Evolutionary conservation across 2,888 invertebrate species (phyloP).

Genomic region (Melinaea marsaeus): DNA sequence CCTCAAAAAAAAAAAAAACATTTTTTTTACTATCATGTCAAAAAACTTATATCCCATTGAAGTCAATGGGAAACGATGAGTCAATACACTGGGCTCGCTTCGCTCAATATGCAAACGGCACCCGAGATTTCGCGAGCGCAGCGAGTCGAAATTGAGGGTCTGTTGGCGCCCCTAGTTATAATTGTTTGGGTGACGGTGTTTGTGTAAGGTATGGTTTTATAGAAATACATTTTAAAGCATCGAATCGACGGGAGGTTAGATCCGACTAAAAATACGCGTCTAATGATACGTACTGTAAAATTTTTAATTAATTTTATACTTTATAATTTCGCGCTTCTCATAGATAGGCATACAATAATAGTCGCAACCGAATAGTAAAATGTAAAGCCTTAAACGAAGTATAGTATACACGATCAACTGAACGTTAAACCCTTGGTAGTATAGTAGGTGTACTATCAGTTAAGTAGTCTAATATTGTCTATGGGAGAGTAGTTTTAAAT

Average conservation of each 20-base stretch:
- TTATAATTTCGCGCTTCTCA: conserved; percentile 5
- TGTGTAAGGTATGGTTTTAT: conserved; percentile 5
- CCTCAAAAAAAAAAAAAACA: too few species aligned
- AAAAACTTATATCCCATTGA: too few species aligned
- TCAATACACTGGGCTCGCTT: too few species aligned
- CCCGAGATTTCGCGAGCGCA: too few species aligned
- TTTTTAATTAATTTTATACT: too few species aligned
- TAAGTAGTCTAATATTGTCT: neutral
- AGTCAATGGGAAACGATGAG: too few species aligned
- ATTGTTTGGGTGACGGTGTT: conserved; percentile 6
- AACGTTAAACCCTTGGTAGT: conserved; percentile 7
- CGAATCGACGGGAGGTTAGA: conserved; percentile 29
- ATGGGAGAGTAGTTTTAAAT: neutral
- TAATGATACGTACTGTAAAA: too few species aligned
- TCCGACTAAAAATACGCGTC: neutral
- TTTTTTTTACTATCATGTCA: too few species aligned
- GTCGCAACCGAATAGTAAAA: neutral
- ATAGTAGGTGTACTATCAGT: too few species aligned
- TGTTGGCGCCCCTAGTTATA: conserved; percentile 17
- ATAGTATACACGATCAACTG: conserved; percentile 16
- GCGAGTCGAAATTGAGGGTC: too few species aligned
- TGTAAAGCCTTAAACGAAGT: conserved; percentile 1
- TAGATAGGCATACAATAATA: conserved; percentile 21
- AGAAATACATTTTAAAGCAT: conserved; percentile 29
- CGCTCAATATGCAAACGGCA: too few species aligned